Percentiles rank a stretch among this genome's conserved stretches.
These are phyloP conservation scores for Dicycla oo DNA, from an alignment of 2,888 invertebrate species.

Conservation along the genomic window DNA sequence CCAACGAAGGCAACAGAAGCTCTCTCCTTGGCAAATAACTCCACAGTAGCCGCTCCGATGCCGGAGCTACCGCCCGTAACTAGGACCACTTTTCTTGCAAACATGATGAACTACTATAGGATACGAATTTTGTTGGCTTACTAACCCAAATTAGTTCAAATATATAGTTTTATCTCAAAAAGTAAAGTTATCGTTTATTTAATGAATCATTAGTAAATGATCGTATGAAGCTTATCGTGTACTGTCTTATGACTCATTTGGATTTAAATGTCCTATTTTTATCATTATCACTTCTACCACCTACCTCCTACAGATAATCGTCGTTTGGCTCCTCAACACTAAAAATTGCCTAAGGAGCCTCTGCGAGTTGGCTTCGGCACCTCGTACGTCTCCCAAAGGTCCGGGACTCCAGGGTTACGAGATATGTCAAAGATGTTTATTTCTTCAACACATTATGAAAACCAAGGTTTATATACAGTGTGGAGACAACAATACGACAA, in stretches of 20 bases:
- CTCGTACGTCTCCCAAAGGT: too few species aligned
- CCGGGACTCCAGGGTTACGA: too few species aligned
- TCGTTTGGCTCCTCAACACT: too few species aligned
- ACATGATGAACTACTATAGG: slow-evolving; percentile 23
- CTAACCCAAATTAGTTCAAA: neutral
- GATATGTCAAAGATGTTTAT: too few species aligned
- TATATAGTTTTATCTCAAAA: neutral
- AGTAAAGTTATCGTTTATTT: neutral
- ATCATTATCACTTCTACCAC: too few species aligned
- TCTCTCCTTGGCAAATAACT: slow-evolving; percentile 48
- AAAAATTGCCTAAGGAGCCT: too few species aligned
- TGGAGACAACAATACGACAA: too few species aligned
- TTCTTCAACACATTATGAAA: too few species aligned
- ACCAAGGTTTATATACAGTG: too few species aligned
- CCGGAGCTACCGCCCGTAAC: slow-evolving; percentile 68
- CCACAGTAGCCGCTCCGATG: slow-evolving; percentile 64
- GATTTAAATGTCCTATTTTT: too few species aligned
- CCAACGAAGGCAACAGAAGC: slow-evolving; percentile 65
- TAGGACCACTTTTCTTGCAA: slow-evolving; percentile 65
- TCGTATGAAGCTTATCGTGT: neutral
- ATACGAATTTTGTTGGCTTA: neutral
- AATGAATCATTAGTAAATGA: neutral
- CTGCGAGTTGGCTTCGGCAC: too few species aligned
- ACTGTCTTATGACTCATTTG: neutral
- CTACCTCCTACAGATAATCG: too few species aligned